Conservation (phyloP, 2,888 invertebrate species). For the Agapostemon virescens region DNA sequence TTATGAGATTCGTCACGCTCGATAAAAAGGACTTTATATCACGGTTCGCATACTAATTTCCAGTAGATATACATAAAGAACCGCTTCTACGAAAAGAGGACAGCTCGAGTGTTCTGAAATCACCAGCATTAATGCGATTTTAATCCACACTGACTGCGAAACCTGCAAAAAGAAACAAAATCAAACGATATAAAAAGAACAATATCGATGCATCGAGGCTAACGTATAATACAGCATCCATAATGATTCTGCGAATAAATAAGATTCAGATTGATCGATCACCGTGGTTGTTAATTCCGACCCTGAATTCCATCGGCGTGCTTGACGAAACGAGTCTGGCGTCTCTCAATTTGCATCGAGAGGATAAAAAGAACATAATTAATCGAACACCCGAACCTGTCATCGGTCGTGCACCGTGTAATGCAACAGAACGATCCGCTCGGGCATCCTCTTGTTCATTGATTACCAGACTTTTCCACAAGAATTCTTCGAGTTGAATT, state of each 20-base stretch:
- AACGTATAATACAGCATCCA: background rate
- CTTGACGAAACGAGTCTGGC: background rate
- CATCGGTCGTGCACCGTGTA: background rate
- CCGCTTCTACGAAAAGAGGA: no score
- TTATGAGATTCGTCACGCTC: no score
- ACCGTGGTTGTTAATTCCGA: background rate
- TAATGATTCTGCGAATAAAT: background rate
- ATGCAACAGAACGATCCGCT: background rate
- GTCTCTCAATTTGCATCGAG: background rate
- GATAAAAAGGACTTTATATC: no score
- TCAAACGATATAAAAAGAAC: background rate
- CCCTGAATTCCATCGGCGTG: background rate
- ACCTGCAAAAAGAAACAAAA: background rate
- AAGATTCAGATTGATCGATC: background rate
- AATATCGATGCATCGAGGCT: background rate
- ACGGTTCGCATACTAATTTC: no score
- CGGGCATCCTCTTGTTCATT: background rate
- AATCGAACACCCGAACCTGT: background rate
- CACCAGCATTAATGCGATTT: no score
- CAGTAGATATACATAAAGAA: no score
- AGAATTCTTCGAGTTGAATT: slow-evolving; percentile 35
- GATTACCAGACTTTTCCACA: background rate
- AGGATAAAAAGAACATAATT: background rate
- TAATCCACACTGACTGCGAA: no score
- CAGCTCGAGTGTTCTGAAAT: no score